Conservation (phyloP, 1,140 invertebrate species). For the Heliconius congener region DNA sequence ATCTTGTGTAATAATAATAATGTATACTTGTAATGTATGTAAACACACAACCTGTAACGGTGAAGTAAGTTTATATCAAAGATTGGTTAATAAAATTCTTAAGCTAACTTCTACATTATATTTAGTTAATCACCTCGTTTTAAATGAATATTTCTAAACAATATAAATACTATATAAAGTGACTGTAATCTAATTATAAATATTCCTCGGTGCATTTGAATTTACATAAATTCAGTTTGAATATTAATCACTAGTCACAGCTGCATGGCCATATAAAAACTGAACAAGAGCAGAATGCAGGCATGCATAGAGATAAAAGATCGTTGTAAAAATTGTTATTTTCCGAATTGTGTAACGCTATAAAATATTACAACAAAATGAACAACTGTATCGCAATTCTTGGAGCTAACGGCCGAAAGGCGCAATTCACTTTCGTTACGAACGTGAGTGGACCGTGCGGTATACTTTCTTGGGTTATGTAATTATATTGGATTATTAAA, state of each 20-base stretch:
- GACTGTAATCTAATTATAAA: background rate
- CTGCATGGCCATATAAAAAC: slow-evolving; percentile 22
- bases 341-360: slow-evolving; percentile 3
- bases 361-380: slow-evolving; percentile 13
- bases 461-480: slow-evolving; percentile 58
- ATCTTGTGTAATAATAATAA: no score
- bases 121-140: background rate
- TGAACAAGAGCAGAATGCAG: slow-evolving; percentile 17
- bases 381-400: slow-evolving; percentile 14
- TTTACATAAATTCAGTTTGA: slow-evolving; percentile 12
- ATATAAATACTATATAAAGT: background rate
- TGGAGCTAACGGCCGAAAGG: background rate
- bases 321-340: background rate
- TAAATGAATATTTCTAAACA: background rate
- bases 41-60: no score
- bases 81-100: background rate
- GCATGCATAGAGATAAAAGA: slow-evolving; percentile 25
- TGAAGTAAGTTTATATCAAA: no score
- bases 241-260: slow-evolving; percentile 16
- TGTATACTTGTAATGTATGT: no score
- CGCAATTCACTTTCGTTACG: slow-evolving; percentile 57
- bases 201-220: background rate
- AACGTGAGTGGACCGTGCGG: slow-evolving; percentile 45
- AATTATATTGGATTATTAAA: slow-evolving; percentile 36
- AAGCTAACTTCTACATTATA: no score